A percentile compares a stretch with the other conserved stretches of the same genome.
These are phyloP conservation scores for Tylochromis polylepis DNA, from an alignment of 2,113 vertebrate species.

Conservation along the genomic window DNA sequence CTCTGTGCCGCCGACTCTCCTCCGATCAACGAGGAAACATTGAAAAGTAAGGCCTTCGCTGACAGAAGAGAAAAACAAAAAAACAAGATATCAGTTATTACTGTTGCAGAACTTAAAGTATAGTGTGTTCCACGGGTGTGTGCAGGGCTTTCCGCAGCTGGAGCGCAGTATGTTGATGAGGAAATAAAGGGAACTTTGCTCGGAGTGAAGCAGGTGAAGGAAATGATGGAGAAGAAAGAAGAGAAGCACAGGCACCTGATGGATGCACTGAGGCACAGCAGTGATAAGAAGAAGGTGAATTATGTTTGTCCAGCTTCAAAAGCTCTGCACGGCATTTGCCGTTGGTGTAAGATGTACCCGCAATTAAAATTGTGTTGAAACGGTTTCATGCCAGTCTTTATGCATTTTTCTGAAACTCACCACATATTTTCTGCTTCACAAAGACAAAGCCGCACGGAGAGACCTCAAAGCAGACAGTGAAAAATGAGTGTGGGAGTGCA, in stretches of 20 bases:
- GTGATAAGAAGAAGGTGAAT: slow-evolving; percentile 78
- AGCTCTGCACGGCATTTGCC: background rate
- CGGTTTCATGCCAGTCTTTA: background rate
- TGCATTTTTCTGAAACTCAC: background rate
- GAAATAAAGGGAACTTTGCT: slow-evolving; percentile 79
- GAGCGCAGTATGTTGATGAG: slow-evolving; percentile 68
- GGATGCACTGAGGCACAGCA: slow-evolving; percentile 79
- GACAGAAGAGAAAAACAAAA: background rate
- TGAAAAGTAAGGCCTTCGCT: slow-evolving; percentile 62
- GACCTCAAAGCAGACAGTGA: slow-evolving; percentile 39
- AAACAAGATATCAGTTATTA: background rate
- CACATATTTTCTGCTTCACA: slow-evolving; percentile 19
- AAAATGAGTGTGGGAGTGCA: background rate
- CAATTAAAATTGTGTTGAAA: background rate
- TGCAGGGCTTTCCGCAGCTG: slow-evolving; percentile 74
- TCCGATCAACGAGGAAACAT: slow-evolving; percentile 43
- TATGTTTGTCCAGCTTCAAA: background rate
- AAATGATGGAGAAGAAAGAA: slow-evolving; percentile 77
- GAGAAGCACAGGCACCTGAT: slow-evolving; percentile 77
- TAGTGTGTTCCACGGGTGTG: background rate
- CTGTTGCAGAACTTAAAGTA: background rate
- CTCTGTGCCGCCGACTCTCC: slow-evolving; percentile 60
- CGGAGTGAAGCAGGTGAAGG: slow-evolving; percentile 82
- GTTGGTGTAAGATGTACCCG: background rate
- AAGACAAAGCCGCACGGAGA: background rate